phyloP scores from a whole-genome alignment of 2,113 vertebrate genomes.

The Gavia stellata region DNA sequence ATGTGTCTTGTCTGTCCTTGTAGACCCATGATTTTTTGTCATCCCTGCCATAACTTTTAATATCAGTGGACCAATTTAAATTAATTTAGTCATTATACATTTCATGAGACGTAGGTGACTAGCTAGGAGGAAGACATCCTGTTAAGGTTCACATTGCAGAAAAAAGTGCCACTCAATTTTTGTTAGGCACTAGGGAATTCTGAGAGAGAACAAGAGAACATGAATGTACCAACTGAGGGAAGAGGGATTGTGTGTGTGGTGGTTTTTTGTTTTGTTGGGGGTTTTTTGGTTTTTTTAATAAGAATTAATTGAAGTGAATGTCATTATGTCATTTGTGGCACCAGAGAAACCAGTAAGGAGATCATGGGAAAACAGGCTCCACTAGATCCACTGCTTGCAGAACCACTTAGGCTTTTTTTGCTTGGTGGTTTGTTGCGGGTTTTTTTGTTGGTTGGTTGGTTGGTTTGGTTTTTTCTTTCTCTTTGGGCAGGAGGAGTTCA shows the following conservation, averaged over 20 bases:
- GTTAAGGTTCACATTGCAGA: neutral
- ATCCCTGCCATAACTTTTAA: neutral
- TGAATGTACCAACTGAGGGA: neutral
- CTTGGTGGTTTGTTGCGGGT: neutral
- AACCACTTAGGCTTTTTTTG: neutral
- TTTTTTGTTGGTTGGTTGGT: neutral
- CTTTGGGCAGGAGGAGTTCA: neutral
- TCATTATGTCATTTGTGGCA: neutral
- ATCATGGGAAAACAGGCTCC: neutral
- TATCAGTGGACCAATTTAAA: neutral
- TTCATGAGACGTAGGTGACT: neutral
- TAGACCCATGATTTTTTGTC: neutral
- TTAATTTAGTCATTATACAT: neutral
- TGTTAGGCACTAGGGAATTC: neutral
- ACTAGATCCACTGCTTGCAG: neutral
- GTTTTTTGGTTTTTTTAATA: neutral
- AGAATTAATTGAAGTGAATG: neutral
- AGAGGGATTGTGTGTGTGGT: neutral
- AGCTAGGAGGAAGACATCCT: neutral
- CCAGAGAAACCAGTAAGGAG: neutral
- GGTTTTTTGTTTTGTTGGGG: neutral
- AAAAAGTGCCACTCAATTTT: neutral
- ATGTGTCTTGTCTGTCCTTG: neutral
- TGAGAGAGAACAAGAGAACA: neutral
- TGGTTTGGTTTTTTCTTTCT: neutral